These are phyloP conservation scores for Rhipidura dahli DNA, from an alignment of 2,113 vertebrate genomes.

Conservation along the genomic window DNA sequence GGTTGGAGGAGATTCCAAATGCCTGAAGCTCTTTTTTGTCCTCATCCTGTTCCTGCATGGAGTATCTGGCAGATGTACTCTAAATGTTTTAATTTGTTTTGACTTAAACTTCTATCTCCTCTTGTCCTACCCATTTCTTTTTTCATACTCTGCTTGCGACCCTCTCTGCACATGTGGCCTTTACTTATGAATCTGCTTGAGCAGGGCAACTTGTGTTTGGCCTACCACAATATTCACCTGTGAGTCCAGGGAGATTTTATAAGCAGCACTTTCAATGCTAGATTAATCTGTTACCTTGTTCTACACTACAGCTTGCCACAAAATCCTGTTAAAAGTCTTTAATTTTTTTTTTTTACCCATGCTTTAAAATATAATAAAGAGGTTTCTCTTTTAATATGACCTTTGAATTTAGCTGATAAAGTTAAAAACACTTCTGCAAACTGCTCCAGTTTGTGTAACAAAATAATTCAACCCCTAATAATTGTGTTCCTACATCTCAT, in stretches of 20 bases:
- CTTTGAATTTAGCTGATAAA: background rate
- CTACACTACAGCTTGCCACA: background rate
- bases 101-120: background rate
- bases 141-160: background rate
- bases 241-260: background rate
- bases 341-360: background rate
- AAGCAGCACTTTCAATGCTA: background rate
- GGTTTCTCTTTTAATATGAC: background rate
- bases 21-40: background rate
- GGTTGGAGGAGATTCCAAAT: background rate
- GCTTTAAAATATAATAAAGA: background rate
- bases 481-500: background rate
- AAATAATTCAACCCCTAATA: background rate
- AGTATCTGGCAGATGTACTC: background rate
- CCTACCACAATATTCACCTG: background rate
- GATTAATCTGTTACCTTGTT: background rate
- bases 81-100: background rate
- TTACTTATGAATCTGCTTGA: background rate
- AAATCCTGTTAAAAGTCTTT: background rate
- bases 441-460: background rate
- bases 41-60: background rate
- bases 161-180: background rate
- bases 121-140: background rate
- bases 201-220: background rate
- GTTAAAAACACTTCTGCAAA: background rate